phyloP scores from a whole-genome alignment of 2,113 vertebrate species.

The Scomber japonicus region DNA sequence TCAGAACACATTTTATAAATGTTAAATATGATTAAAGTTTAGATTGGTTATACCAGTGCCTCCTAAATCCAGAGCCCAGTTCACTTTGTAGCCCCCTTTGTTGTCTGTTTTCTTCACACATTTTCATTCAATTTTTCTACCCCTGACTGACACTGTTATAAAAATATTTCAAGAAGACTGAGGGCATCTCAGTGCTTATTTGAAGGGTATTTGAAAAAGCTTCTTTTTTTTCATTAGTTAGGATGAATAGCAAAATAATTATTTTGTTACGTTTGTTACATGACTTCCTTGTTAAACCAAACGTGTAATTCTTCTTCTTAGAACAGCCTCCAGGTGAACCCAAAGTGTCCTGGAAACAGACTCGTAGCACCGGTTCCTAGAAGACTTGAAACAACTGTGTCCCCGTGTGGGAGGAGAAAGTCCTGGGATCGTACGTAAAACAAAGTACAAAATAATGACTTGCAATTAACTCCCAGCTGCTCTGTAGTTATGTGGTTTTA shows the following conservation, averaged over 20 bases:
- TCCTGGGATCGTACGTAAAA: slow-evolving; percentile 72
- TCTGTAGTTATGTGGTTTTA: slow-evolving; percentile 82
- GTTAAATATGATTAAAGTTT: slow-evolving; percentile 84
- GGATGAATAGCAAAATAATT: not conserved
- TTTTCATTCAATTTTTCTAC: not conserved
- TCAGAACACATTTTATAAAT: slow-evolving; percentile 85
- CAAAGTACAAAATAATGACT: slow-evolving; percentile 82
- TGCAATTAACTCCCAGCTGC: slow-evolving; percentile 79
- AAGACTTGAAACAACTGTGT: slow-evolving; percentile 46
- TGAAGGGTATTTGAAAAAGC: not conserved
- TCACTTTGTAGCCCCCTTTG: slow-evolving; percentile 24
- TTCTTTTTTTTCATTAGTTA: not conserved
- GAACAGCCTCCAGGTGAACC: slow-evolving; percentile 18
- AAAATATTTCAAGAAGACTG: not conserved
- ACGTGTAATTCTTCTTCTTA: not conserved
- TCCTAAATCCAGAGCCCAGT: slow-evolving; percentile 54
- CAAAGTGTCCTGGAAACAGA: not conserved
- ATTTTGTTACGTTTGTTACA: not conserved
- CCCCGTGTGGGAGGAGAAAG: slow-evolving; percentile 76
- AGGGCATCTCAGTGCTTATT: slow-evolving; percentile 6
- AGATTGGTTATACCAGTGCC: slow-evolving; percentile 71
- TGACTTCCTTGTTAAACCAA: not conserved
- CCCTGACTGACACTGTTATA: not conserved
- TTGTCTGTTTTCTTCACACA: slow-evolving; percentile 14
- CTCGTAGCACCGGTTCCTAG: slow-evolving; percentile 1